These are phyloP conservation scores for Pyrrhosoma nymphula DNA, from an alignment of 2,888 invertebrate genomes.

Conservation along the genomic window DNA sequence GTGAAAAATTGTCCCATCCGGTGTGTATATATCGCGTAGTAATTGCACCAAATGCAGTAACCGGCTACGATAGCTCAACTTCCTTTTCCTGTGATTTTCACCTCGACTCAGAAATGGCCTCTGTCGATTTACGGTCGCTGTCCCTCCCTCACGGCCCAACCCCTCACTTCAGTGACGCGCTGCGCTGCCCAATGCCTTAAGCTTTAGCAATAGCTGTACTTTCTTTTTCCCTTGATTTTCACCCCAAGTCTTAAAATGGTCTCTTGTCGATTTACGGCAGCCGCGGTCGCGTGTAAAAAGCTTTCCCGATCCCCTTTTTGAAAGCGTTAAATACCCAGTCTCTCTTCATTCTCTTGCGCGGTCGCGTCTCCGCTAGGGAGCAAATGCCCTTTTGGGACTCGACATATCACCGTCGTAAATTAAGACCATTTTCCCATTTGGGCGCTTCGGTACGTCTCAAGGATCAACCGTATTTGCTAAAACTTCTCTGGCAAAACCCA, in stretches of 20 bases:
- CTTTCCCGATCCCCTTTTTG: conserved; percentile 46
- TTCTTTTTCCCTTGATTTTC: neutral
- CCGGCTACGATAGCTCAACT: neutral
- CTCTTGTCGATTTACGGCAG: conserved; percentile 35
- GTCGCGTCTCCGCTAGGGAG: neutral
- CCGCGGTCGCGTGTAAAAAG: conserved; percentile 38
- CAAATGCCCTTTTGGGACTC: neutral
- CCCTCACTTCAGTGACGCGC: no score
- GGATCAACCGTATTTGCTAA: neutral
- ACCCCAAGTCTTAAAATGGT: neutral
- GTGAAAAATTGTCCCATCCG: no score
- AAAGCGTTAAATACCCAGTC: conserved; percentile 53
- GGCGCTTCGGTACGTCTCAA: neutral
- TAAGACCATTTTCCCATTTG: neutral
- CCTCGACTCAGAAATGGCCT: neutral
- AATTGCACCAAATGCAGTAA: neutral
- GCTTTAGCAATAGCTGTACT: neutral
- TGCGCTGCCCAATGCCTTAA: neutral
- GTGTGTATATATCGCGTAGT: no score
- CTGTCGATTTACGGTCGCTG: no score
- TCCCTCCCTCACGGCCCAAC: no score
- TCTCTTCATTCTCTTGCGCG: conserved; percentile 24
- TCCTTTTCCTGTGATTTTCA: neutral
- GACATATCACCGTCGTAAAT: neutral
- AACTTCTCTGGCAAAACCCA: neutral